These are phyloP conservation scores for Apodemus speciosus DNA, from an alignment of 2,113 vertebrate species.

Conservation along the genomic window DNA sequence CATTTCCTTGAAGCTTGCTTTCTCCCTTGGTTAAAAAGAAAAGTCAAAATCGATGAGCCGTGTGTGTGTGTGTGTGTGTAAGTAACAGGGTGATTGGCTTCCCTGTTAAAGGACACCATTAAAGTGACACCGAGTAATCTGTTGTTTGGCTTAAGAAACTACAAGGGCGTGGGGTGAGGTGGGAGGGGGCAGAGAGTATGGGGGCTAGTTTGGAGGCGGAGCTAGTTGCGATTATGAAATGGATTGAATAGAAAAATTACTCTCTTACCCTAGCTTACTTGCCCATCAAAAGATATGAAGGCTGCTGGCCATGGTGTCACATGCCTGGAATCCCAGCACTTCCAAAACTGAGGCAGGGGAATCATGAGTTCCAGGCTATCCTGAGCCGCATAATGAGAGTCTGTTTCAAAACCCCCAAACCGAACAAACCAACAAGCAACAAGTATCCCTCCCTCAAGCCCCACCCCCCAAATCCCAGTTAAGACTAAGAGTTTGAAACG, in stretches of 20 bases:
- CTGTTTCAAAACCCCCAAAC: background rate
- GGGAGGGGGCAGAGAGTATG: no score
- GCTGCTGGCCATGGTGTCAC: background rate
- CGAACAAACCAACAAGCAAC: background rate
- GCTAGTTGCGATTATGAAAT: background rate
- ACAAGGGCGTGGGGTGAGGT: background rate
- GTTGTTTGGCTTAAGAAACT: background rate
- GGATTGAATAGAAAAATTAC: background rate
- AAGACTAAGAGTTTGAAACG: background rate
- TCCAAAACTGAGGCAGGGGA: background rate
- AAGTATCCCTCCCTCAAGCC: accelerated
- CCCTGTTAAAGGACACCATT: background rate
- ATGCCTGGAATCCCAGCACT: background rate
- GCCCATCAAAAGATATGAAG: background rate
- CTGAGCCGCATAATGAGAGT: background rate
- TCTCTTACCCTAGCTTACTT: background rate
- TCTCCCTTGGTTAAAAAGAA: slow-evolving; percentile 36
- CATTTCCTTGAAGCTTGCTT: background rate
- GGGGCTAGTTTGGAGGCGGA: background rate
- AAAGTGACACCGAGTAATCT: background rate
- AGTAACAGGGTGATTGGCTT: background rate
- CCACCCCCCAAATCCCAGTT: background rate
- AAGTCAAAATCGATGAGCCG: background rate
- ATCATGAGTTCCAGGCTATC: background rate
- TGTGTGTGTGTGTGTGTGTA: no score